phyloP scores from a whole-genome alignment of 2,888 invertebrate genomes.

The Drosophila heteroneura region DNA sequence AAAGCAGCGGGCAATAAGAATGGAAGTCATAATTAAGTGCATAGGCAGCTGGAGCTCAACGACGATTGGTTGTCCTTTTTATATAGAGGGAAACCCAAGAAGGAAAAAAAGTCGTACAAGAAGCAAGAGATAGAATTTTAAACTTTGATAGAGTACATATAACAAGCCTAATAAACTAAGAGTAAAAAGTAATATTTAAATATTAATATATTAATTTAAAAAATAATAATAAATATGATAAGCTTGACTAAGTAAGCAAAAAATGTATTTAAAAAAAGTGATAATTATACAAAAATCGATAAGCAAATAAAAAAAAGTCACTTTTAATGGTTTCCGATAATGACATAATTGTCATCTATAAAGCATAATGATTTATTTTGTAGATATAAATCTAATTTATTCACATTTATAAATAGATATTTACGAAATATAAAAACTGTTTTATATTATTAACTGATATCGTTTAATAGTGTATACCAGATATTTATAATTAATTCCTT shows the following conservation, averaged over 20 bases:
- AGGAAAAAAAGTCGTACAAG: not conserved
- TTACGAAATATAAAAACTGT: not conserved
- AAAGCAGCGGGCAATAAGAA: slow-evolving; percentile 57
- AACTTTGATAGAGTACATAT: not conserved
- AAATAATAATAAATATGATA: not conserved
- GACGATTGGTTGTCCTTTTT: slow-evolving; percentile 19
- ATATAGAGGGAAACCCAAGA: not conserved
- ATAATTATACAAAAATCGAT: not conserved
- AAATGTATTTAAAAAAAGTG: no score
- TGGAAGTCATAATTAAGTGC: slow-evolving; percentile 18
- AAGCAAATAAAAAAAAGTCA: not conserved
- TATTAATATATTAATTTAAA: not conserved
- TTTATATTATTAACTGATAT: not conserved
- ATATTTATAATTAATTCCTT: not conserved
- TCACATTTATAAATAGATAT: not conserved
- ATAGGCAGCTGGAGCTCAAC: not conserved
- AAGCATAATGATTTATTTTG: not conserved
- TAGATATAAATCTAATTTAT: not conserved
- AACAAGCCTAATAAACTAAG: not conserved
- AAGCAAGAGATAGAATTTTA: not conserved
- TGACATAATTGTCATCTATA: not conserved
- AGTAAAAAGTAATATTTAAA: not conserved
- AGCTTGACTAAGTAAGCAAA: not conserved
- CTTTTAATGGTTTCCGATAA: not conserved
- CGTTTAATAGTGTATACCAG: accelerated